Percentiles rank a stretch among this genome's conserved stretches.
phyloP scores from a whole-genome alignment of 2,113 vertebrate genomes.

The Plectropomus leopardus region DNA sequence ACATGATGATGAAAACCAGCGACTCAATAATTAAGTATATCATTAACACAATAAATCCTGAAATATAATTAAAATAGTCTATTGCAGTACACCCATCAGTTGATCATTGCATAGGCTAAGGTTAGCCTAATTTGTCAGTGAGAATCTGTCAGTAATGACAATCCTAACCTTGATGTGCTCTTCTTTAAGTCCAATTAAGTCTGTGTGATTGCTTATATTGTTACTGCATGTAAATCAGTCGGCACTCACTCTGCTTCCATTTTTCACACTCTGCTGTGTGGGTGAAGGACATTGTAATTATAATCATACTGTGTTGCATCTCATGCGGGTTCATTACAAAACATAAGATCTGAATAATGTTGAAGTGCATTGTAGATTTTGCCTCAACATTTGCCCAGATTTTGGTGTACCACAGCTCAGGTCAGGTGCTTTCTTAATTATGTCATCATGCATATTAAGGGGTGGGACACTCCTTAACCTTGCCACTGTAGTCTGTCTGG shows the following conservation, averaged over 20 bases:
- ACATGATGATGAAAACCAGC: constrained; percentile 59
- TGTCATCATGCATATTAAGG: constrained; percentile 33
- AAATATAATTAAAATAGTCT: constrained; percentile 66
- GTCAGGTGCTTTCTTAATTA: constrained; percentile 33
- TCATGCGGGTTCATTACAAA: constrained; percentile 23
- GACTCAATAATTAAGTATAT: constrained; percentile 69
- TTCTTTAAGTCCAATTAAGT: constrained; percentile 77
- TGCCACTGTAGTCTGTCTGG: neutral
- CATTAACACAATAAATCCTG: constrained; percentile 71
- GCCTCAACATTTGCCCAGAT: constrained; percentile 13
- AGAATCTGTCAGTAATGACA: constrained; percentile 70
- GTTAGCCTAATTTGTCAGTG: constrained; percentile 73
- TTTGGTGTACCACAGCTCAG: constrained; percentile 6
- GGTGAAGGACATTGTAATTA: constrained; percentile 48
- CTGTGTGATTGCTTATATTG: constrained; percentile 76
- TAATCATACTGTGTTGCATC: constrained; percentile 34
- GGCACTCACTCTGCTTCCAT: constrained; percentile 34
- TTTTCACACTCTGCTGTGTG: constrained; percentile 39
- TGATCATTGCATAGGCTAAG: constrained; percentile 61
- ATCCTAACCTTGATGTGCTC: constrained; percentile 75
- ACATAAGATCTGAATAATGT: constrained; percentile 25
- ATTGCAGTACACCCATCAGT: constrained; percentile 58
- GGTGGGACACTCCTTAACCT: constrained; percentile 19
- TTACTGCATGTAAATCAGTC: constrained; percentile 73
- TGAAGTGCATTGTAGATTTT: neutral